Evolutionary conservation across 2,113 vertebrate species (phyloP).

Genomic region (Cryptomyrus ogoouensis): DNA sequence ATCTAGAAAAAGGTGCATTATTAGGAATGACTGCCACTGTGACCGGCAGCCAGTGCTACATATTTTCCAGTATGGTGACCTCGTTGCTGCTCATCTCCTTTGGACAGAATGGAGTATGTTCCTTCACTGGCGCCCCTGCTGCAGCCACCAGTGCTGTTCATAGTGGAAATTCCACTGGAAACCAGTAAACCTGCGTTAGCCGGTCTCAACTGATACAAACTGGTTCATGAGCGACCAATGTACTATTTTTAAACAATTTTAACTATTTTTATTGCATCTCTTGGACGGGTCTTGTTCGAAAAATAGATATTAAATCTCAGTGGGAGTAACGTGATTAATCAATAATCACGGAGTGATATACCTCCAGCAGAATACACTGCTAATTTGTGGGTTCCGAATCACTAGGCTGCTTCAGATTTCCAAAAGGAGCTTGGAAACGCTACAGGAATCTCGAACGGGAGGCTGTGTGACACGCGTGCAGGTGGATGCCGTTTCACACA

Average conservation of each 20-base stretch:
- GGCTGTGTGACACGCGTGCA: neutral
- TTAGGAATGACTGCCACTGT: slow-evolving; percentile 36
- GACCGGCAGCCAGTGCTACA: neutral
- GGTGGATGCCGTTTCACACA: neutral
- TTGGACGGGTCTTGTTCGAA: neutral
- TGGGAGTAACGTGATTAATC: neutral
- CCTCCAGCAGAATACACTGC: neutral
- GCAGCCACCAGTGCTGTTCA: neutral
- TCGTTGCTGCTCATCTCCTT: slow-evolving; percentile 21
- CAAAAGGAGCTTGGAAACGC: neutral
- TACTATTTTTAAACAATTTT: neutral
- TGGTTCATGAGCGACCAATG: neutral
- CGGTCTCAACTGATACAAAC: neutral
- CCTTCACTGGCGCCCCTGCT: neutral
- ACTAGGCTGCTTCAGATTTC: neutral
- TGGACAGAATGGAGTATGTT: neutral
- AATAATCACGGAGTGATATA: neutral
- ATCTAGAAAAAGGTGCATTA: slow-evolving; percentile 42
- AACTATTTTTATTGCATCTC: neutral
- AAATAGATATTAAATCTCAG: neutral
- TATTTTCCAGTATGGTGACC: neutral
- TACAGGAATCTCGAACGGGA: neutral
- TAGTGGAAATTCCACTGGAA: neutral
- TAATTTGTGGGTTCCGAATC: neutral
- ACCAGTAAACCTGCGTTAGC: neutral